Evolutionary conservation across 2,888 invertebrate species (phyloP).

Genomic region (Sarcophaga subvicina): DNA sequence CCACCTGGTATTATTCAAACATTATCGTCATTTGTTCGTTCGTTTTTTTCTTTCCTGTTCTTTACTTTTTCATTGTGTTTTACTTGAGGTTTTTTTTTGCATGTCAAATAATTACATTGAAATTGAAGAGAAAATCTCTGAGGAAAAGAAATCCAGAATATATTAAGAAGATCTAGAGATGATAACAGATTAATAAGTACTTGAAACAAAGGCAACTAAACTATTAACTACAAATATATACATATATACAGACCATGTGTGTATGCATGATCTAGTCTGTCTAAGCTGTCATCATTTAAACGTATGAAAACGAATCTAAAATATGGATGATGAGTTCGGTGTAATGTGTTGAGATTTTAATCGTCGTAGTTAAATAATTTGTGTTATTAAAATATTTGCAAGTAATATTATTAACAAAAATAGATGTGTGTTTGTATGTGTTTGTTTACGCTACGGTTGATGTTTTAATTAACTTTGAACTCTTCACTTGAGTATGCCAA

Average conservation of each 20-base stretch:
- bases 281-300: too few relatives aligned
- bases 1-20: not conserved
- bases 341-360: not conserved
- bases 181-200: constrained; percentile 57
- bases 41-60: not conserved
- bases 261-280: too few relatives aligned
- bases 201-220: too few relatives aligned
- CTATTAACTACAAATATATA: too few relatives aligned
- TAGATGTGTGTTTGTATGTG: not conserved
- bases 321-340: too few relatives aligned
- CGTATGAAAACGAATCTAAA: too few relatives aligned
- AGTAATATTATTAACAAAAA: constrained; percentile 7
- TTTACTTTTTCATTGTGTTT: not conserved
- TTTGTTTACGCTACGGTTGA: constrained; percentile 15
- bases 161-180: constrained; percentile 30
- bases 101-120: constrained; percentile 55
- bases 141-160: not conserved
- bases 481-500: constrained; percentile 4
- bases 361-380: constrained; percentile 31
- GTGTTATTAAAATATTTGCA: constrained; percentile 26
- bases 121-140: constrained; percentile 16
- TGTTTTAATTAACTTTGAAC: constrained; percentile 45
- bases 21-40: not conserved
- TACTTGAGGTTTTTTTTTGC: constrained; percentile 34
- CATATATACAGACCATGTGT: too few relatives aligned